Evolutionary conservation across 1,140 invertebrate genomes (phyloP).

Genomic region (Brachystomella parvula): DNA sequence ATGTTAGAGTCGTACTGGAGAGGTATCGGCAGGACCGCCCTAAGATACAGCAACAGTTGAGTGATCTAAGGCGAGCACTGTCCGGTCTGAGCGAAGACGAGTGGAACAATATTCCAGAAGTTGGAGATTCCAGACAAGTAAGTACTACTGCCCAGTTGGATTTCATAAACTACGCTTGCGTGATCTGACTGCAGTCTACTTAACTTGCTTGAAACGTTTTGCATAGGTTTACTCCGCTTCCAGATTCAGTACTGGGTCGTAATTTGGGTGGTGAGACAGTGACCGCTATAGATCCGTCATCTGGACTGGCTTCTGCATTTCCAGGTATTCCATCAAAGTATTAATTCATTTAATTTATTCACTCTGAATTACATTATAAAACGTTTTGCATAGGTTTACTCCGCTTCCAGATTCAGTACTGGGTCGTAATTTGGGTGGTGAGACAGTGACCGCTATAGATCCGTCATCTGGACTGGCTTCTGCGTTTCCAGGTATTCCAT

Average conservation of each 20-base stretch:
- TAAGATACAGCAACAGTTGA: slow-evolving; percentile 99
- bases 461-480: slow-evolving; percentile 73
- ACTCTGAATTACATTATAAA: neutral
- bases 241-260: slow-evolving; percentile 89
- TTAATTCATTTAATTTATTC: too few species aligned
- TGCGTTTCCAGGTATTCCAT: slow-evolving; percentile 57
- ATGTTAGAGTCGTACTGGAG: slow-evolving; percentile 74
- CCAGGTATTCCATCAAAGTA: slow-evolving; percentile 47
- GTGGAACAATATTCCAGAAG: slow-evolving; percentile 95
- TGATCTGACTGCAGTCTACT: too few species aligned
- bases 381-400: slow-evolving; percentile 62
- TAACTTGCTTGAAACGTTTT: too few species aligned
- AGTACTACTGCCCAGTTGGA: slow-evolving; percentile 17
- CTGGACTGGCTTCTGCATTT: slow-evolving; percentile 73
- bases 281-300: slow-evolving; percentile 73
- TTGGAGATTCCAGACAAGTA: slow-evolving; percentile 96
- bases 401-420: slow-evolving; percentile 94
- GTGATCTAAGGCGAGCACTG: slow-evolving; percentile 90
- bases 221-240: slow-evolving; percentile 95
- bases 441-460: slow-evolving; percentile 72
- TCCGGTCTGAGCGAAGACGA: slow-evolving; percentile 80
- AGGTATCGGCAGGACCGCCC: slow-evolving; percentile 95
- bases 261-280: slow-evolving; percentile 76
- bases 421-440: slow-evolving; percentile 78
- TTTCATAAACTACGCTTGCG: too few species aligned